phyloP scores from a whole-genome alignment of 2,797 vertebrate species.

The Chaunax sp. region DNA sequence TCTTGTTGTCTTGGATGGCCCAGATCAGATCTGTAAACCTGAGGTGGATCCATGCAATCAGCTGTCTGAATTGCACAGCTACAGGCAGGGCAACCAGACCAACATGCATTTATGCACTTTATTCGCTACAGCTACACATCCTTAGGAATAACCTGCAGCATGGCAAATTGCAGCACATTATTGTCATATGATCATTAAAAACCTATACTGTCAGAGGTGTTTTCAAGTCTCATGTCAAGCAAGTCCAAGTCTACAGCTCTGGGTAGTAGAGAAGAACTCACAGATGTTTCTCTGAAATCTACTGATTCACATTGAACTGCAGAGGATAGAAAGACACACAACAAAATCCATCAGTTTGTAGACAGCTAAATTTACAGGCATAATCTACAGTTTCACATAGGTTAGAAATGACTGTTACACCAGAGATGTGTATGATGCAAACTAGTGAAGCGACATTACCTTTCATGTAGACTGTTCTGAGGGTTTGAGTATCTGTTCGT shows the following conservation, averaged over 20 bases:
- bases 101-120: slow-evolving; percentile 3
- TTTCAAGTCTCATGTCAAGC: background rate
- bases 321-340: slow-evolving; percentile 63
- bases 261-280: slow-evolving; percentile 27
- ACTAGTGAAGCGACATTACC: slow-evolving; percentile 19
- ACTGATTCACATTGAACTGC: slow-evolving; percentile 60
- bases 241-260: slow-evolving; percentile 33
- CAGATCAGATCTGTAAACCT: background rate
- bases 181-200: background rate
- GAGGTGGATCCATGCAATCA: background rate
- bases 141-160: slow-evolving; percentile 2
- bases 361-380: slow-evolving; percentile 61
- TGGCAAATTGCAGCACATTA: background rate
- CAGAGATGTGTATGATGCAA: slow-evolving; percentile 26
- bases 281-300: slow-evolving; percentile 45
- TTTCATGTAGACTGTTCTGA: slow-evolving; percentile 24
- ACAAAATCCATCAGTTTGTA: slow-evolving; percentile 50
- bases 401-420: slow-evolving; percentile 29
- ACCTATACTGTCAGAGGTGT: background rate
- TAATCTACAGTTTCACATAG: slow-evolving; percentile 58
- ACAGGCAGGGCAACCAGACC: slow-evolving; percentile 4
- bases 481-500: slow-evolving; percentile 28
- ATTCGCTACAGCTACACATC: slow-evolving; percentile 8
- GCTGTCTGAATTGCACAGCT: slow-evolving; percentile 17
- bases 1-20: background rate